Base-by-base conservation (phyloP, 2,797 vertebrate genomes). In the Pangasius djambal region DNA sequence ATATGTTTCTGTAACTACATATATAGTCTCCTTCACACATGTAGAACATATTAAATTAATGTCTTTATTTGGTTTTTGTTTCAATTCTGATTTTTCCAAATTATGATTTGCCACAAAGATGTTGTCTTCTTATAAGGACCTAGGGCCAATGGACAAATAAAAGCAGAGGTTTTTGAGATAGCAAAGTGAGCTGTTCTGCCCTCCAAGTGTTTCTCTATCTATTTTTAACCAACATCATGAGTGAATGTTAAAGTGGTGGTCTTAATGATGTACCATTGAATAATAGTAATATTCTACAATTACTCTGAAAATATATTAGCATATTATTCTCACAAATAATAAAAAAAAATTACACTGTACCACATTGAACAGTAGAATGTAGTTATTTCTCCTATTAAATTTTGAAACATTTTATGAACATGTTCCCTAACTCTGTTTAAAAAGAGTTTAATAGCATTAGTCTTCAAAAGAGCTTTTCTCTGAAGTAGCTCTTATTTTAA, bases 181-280 rank as follows among this genome's bases (percentile, higher is more conserved):
- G 94, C 93, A 95, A 90, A 93, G 92, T 91, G 88, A 88, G 63
- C 90, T 94, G 91, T 94, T 94, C 92, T 95, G 94, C 93, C 94
- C 92, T 92, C 93, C 91, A 92, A 94, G 94, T 93, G 91, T 94
- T 95, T 94, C 92, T 95, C 91, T 91, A 89, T 92, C 95, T 97
- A 97, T 97, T 97, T 97, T 97, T 97, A 48, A 97, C 93, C 93
- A 91, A 89, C 91, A 89, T 95, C 94, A 95, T 96, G 94, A 96
- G 93, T 93, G 93, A 87, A 86, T 91, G 93, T 91, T 88, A 34
- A 89, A 90, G 85, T 88, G 86, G 3, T 37, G 52, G 61, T 74
- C 57, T n/a, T 70, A 65, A 72, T 87, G 50, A 70, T 87, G 28
- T 48, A 18, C 82, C 65, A 63, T 15, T 20, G 31, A 18, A 57